A percentile compares a stretch with the other conserved stretches of the same genome.
Conservation (phyloP, 30 jellyfish, hydroid and myxozoan genomes). For the Rhopilema esculentum region DNA sequence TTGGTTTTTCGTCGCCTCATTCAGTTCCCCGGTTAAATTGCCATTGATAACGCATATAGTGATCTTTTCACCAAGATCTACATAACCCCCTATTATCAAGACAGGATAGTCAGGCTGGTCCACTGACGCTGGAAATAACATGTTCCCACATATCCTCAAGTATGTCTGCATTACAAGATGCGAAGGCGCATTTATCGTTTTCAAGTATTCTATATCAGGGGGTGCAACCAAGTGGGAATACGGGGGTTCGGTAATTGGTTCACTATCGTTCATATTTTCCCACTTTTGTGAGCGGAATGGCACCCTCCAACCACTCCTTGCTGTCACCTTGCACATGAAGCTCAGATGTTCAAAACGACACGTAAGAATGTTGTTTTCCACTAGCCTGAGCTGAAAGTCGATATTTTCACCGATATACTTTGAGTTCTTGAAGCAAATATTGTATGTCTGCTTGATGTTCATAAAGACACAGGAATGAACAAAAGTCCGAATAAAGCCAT, state of each 20-base stretch:
- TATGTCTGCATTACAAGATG: conserved; percentile 86
- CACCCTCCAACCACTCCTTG: conserved; percentile 76
- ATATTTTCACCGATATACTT: conserved; percentile 80
- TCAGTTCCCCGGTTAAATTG: conserved; percentile 31
- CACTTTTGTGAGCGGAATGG: conserved; percentile 70
- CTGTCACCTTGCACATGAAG: conserved; percentile 82
- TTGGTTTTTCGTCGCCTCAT: conserved; percentile 42
- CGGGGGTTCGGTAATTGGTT: conserved; percentile 14
- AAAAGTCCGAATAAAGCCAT: conserved; percentile 84
- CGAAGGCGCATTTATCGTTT: conserved; percentile 65
- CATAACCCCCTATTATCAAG: conserved; percentile 85
- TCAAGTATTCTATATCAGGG: conserved; percentile 82
- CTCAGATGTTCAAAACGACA: conserved; percentile 88
- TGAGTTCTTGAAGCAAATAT: conserved; percentile 47
- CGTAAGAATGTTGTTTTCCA: conserved; percentile 68
- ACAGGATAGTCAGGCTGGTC: conserved; percentile 80
- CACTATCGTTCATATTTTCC: conserved; percentile 48
- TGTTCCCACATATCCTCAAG: conserved; percentile 52
- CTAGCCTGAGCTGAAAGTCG: conserved; percentile 83
- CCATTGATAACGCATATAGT: conserved; percentile 74
- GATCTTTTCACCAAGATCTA: conserved; percentile 76
- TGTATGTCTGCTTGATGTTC: conserved; percentile 58
- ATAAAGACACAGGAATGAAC: conserved; percentile 78
- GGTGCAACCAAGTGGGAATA: conserved; percentile 79
- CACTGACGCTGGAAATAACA: conserved; percentile 80